Evolutionary conservation across 2,888 invertebrate species (phyloP), one percentile per base, ranked within the genome.

Genomic region (Myathropa florea): DNA sequence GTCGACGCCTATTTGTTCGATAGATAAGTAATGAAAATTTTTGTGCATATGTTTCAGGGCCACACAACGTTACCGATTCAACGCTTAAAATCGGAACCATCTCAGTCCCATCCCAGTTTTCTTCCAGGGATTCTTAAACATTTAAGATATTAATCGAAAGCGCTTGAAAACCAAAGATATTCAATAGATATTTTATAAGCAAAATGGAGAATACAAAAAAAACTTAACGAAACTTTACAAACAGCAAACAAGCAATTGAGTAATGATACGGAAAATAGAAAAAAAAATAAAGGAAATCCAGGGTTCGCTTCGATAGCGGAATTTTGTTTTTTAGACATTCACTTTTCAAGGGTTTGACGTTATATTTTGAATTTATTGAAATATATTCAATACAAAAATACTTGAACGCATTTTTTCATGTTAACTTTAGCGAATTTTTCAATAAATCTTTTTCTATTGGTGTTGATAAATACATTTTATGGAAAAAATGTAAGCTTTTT

Each of bases 261-360:
- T 28, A 57, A 76, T 23, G 14, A 46, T 46, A 18, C 18, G 18
- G 10, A 67, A 39, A 81, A 30, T 12, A 7, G 21, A 67, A 30
- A 21, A 46, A n/a, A 12, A 30, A 75, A 23, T 61, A 86, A 87
- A 83, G 87, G 87, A 83, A 83, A 87, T 83, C 87, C 87, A 87
- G 87, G 87, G 87, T 83, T 87, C 87, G 87, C 72, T 79, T 78
- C 26, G 39, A 72, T 72, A 55, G 83, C 83, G 83, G 68, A 79
- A 83, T 57, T 57, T 57, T 57, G 7, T 7, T 33, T 61, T 78
- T 75, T 33, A 36, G 24, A 28, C 55, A 36, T 75, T 33, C 18
- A 61, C 36, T 68, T 33, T 63, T 63, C 10, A 59, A 30, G 28
- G 7, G 30, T 63, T 36, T 28, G 14, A 23, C 1, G 36, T 64